Conservation (phyloP, 1,140 invertebrate genomes). For the Phymorhynchus buccinoides region DNA sequence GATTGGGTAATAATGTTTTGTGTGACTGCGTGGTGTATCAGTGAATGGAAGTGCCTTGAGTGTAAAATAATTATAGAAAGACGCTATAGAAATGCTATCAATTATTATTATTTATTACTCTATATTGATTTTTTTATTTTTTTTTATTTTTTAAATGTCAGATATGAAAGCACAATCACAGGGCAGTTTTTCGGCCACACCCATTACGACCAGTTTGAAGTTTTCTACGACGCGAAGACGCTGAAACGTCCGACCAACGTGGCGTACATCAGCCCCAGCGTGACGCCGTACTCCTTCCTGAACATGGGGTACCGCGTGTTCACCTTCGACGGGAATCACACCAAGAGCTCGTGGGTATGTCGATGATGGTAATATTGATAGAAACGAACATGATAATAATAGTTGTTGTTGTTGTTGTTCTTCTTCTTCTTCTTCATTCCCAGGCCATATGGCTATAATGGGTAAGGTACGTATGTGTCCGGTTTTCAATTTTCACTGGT, state of each 20-base stretch:
- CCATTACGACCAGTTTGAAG: constrained; percentile 72
- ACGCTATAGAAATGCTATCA: too few species aligned
- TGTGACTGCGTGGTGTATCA: too few species aligned
- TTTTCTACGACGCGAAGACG: constrained; percentile 73
- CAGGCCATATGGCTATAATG: too few species aligned
- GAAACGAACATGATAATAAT: too few species aligned
- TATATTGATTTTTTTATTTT: not conserved
- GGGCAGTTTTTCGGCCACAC: constrained; percentile 77
- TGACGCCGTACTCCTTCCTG: constrained; percentile 88
- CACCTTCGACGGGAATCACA: constrained; percentile 93
- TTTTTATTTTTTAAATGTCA: constrained; percentile 38
- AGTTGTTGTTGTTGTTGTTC: too few species aligned
- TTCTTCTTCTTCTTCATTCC: too few species aligned
- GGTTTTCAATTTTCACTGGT: too few species aligned
- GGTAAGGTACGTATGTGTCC: too few species aligned
- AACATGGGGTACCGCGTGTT: constrained; percentile 98
- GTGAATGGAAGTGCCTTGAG: too few species aligned
- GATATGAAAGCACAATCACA: constrained; percentile 74
- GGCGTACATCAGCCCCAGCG: constrained; percentile 92
- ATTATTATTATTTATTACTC: not conserved
- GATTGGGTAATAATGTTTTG: too few species aligned
- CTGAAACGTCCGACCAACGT: constrained; percentile 81
- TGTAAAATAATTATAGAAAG: too few species aligned
- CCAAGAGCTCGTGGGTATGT: constrained; percentile 76
- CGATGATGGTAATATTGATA: too few species aligned